Conservation (phyloP, 2,113 vertebrate genomes). For the Fulica atra region DNA sequence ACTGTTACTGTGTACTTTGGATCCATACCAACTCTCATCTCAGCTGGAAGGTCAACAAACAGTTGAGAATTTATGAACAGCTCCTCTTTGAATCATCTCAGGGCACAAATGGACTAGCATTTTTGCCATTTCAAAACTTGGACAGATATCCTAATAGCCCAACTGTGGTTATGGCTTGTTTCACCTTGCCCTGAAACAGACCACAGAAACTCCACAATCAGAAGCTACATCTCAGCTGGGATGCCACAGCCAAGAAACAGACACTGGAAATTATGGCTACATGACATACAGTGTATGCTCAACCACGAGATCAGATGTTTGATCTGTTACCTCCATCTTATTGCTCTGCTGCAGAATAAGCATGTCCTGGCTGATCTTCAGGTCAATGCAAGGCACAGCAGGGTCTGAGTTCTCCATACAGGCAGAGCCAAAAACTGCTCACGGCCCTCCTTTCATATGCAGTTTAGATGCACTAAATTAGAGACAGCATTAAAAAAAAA, state of each 20-base stretch:
- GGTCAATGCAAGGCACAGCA: not conserved
- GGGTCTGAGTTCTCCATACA: not conserved
- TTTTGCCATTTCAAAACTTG: not conserved
- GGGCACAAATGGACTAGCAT: not conserved
- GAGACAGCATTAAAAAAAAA: not conserved
- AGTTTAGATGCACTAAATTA: not conserved
- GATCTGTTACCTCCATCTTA: not conserved
- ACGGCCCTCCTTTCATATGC: not conserved
- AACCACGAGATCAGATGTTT: not conserved
- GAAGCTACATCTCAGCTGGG: not conserved
- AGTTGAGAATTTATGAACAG: not conserved
- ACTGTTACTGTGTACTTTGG: not conserved
- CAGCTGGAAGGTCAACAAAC: not conserved
- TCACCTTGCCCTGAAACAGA: not conserved
- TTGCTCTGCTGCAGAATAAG: not conserved
- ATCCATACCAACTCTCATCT: not conserved
- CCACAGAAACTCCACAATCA: not conserved
- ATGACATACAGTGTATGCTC: not conserved
- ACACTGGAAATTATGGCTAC: not conserved
- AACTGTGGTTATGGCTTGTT: not conserved
- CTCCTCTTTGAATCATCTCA: not conserved
- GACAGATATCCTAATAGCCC: not conserved
- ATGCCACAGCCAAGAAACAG: not conserved
- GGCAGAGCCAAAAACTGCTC: not conserved
- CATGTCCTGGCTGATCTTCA: not conserved